These are phyloP conservation scores for Crax fasciolata DNA, from an alignment of 2,797 vertebrate genomes.

Conservation along the genomic window DNA sequence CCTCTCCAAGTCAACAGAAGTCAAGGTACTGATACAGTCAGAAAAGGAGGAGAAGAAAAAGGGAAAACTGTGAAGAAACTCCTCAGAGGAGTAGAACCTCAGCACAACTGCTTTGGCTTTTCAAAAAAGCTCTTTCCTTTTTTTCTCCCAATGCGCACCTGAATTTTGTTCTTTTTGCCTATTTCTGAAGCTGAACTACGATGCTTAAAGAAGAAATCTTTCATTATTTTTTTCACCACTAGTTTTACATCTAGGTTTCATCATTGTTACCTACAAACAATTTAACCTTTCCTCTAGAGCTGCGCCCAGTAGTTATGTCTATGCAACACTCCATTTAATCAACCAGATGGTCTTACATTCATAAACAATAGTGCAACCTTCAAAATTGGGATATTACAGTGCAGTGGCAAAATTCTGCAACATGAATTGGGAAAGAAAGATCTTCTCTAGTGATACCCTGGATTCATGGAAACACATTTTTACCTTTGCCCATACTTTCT, in stretches of 20 bases:
- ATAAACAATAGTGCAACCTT: not conserved
- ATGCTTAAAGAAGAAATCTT: not conserved
- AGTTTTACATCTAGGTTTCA: not conserved
- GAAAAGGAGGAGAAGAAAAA: not conserved
- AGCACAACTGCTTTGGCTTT: not conserved
- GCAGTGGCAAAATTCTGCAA: not conserved
- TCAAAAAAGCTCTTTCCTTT: not conserved
- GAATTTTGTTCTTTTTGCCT: not conserved
- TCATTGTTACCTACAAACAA: not conserved
- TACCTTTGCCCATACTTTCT: not conserved
- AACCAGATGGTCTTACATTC: not conserved
- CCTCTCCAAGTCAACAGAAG: not conserved
- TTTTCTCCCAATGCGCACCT: accelerated
- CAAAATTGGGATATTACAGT: not conserved
- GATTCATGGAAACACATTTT: not conserved
- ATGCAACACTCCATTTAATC: not conserved
- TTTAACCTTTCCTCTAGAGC: not conserved
- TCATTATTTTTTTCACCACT: not conserved
- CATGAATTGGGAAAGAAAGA: not conserved
- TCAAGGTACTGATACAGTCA: not conserved
- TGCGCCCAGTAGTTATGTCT: not conserved
- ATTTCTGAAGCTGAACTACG: not conserved
- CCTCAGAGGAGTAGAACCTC: not conserved
- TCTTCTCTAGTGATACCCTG: not conserved
- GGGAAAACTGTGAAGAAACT: not conserved